Base-by-base conservation (phyloP, 2,888 invertebrate species). In the Diarsia dahlii region DNA sequence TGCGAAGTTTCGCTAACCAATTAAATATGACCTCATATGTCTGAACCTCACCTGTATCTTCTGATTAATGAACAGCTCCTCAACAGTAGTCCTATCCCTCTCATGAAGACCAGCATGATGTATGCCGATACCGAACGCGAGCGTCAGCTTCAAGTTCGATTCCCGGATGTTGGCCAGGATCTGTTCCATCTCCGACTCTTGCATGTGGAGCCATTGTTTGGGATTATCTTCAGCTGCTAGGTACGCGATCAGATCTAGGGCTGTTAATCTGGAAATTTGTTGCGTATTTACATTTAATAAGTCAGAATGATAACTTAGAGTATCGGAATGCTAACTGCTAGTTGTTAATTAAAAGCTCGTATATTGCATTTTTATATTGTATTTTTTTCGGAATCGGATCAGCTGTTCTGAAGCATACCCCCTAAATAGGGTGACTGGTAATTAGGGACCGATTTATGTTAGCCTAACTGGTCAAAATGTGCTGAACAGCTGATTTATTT, bases 61-160 rank as follows among this genome's bases (percentile, higher is more conserved):
- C 87, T 99, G 98, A 94, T 99, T 98, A 50, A 99, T 98, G 94
- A 99, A 99, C 65, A 99, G 95, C 91, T 99, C 99, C 92, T 99
- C 99, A 0, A 99, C 99, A 3, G 98, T 97, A 91, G 97, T 98
- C 63, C 99, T 97, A 93, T 99, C 99, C 78, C 97, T 97, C 85
- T 99, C 99, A 87, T 99, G 98, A 74, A 99, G 96, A 71, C 99
- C 99, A 34, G 99, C 99, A 95, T 99, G 99, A 96, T 99, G 99
- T 88, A 99, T 98, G 2, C 99, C 99, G 85, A 99, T 99, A 3
- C 99, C 99, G 95, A 99, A 99, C 0, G 99, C 98, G 39, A 99
- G 96, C 0, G 99, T 99, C 81, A 99, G 97, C 91, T 99, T 99
- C 67, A 99, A 96, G 96, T 99, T 99, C 8, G 98, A 97, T 89